Percentiles rank a stretch among this genome's conserved stretches.
Evolutionary conservation across 2,888 invertebrate species (phyloP).

Genomic region (Drosophila borealis): DNA sequence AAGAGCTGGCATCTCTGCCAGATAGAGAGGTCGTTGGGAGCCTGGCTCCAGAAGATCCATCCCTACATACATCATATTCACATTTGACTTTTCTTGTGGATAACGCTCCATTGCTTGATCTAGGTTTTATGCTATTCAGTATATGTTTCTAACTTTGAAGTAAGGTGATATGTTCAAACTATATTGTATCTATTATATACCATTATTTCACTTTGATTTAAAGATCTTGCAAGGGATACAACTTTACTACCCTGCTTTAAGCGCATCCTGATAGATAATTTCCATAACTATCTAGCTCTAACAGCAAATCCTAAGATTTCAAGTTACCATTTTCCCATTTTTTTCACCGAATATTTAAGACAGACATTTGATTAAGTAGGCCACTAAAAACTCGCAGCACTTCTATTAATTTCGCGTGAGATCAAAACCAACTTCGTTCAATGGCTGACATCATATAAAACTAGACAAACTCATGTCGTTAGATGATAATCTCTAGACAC

Average conservation of each 20-base stretch:
- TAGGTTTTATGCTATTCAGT: too few relatives aligned
- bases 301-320: slow-evolving; percentile 22
- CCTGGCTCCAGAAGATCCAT: too few relatives aligned
- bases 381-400: slow-evolving; percentile 12
- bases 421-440: slow-evolving; percentile 41
- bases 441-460: slow-evolving; percentile 48
- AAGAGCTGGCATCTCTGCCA: too few relatives aligned
- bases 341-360: slow-evolving; percentile 1
- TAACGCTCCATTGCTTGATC: too few relatives aligned
- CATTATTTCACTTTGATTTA: too few relatives aligned
- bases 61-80: too few relatives aligned
- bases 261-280: slow-evolving; percentile 1
- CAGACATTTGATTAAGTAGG: slow-evolving; percentile 43
- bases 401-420: slow-evolving; percentile 30
- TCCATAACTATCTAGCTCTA: slow-evolving; percentile 10
- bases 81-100: too few relatives aligned
- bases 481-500: slow-evolving; percentile 17
- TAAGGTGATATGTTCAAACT: too few relatives aligned
- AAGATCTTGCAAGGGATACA: too few relatives aligned
- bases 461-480: slow-evolving; percentile 13
- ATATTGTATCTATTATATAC: too few relatives aligned
- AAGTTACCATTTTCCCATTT: slow-evolving; percentile 2
- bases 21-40: too few relatives aligned
- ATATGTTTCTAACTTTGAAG: too few relatives aligned
- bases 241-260: background rate